Evolutionary conservation across 1,140 invertebrate species (phyloP).

Genomic region (Mycetomoellerius zeteki): DNA sequence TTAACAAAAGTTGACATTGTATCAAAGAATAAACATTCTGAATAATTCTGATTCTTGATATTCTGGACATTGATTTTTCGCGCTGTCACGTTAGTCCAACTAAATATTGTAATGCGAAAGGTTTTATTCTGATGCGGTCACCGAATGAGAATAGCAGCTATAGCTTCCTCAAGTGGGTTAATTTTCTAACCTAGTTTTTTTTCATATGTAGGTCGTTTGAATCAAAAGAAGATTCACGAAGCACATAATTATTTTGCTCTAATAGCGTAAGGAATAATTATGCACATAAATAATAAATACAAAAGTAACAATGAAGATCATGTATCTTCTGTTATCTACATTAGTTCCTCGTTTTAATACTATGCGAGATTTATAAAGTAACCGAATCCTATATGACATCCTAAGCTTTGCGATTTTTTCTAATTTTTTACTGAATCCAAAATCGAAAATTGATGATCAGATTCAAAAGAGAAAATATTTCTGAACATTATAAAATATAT

Average conservation of each 20-base stretch:
- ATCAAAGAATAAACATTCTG: background rate
- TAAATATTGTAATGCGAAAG: slow-evolving; percentile 36
- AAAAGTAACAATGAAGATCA: background rate
- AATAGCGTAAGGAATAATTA: background rate
- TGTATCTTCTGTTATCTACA: background rate
- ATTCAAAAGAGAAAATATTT: no score
- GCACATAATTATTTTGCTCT: background rate
- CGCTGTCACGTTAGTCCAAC: background rate
- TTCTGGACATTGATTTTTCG: background rate
- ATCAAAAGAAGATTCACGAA: background rate
- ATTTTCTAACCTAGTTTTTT: slow-evolving; percentile 26
- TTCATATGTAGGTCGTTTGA: slow-evolving; percentile 14
- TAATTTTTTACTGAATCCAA: no score
- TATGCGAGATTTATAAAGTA: background rate
- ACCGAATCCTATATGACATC: no score
- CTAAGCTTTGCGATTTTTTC: no score
- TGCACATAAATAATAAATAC: background rate
- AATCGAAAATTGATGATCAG: no score
- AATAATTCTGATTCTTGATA: background rate
- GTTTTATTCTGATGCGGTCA: slow-evolving; percentile 7
- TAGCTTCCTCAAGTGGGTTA: slow-evolving; percentile 1
- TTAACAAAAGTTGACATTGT: background rate
- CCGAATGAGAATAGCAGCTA: slow-evolving; percentile 5
- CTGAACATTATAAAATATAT: no score
- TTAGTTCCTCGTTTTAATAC: background rate